These are phyloP conservation scores for Festucalex cinctus DNA, from an alignment of 2,113 vertebrate genomes.

Conservation along the genomic window DNA sequence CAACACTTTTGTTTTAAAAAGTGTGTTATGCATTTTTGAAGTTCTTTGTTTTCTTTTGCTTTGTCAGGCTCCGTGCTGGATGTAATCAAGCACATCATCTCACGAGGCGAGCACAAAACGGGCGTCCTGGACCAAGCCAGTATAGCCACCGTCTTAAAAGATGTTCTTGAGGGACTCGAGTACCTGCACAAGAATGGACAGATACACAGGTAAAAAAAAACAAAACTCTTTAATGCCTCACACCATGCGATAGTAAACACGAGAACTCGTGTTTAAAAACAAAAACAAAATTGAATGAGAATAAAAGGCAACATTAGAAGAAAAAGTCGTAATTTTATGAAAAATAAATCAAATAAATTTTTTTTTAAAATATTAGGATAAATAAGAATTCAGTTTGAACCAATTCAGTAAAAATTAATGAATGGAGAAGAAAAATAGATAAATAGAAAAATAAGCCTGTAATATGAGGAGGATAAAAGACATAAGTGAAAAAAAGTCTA, in stretches of 20 bases:
- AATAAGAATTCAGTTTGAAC: no score
- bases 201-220: slow-evolving; percentile 84
- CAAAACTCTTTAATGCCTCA: background rate
- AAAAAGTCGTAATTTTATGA: no score
- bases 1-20: background rate
- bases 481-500: accelerated
- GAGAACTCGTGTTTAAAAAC: background rate
- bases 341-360: no score
- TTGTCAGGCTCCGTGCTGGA: slow-evolving; percentile 89
- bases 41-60: background rate
- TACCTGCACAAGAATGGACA: slow-evolving; percentile 96
- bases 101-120: slow-evolving; percentile 90
- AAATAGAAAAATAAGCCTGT: no score
- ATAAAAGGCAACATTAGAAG: no score
- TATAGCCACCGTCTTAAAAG: slow-evolving; percentile 91
- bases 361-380: no score
- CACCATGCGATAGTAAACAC: background rate
- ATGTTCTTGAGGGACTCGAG: slow-evolving; percentile 91
- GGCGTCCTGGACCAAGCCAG: slow-evolving; percentile 91
- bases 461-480: no score
- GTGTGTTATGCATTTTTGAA: no score
- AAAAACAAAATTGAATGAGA: background rate
- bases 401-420: no score
- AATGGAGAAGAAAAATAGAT: no score
- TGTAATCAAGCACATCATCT: slow-evolving; percentile 96